phyloP scores from a whole-genome alignment of 2,797 vertebrate species.

The Cottoperca gobio region DNA sequence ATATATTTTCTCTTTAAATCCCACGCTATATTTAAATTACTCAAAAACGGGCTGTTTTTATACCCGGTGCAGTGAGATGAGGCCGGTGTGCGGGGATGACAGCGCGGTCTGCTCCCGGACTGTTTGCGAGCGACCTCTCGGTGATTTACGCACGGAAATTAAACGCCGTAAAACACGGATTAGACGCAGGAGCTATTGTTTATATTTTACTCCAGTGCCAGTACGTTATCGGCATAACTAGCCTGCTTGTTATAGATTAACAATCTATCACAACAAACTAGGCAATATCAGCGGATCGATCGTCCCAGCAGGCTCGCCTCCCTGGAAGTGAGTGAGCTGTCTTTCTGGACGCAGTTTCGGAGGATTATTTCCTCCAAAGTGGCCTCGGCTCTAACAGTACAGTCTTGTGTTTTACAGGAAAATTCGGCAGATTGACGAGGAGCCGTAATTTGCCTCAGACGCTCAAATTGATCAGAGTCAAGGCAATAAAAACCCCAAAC shows the following conservation, averaged over 20 bases:
- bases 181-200: not conserved
- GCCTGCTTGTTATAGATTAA: slow-evolving; percentile 21
- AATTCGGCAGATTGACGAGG: slow-evolving; percentile 24
- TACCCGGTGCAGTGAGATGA: not conserved
- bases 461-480: slow-evolving; percentile 6
- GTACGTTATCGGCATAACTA: not conserved
- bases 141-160: slow-evolving; percentile 60
- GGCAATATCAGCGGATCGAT: slow-evolving; percentile 37
- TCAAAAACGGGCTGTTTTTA: not conserved
- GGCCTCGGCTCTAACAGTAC: slow-evolving; percentile 37
- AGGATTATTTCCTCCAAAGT: slow-evolving; percentile 42
- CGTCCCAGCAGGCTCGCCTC: slow-evolving; percentile 14
- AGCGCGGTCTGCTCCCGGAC: slow-evolving; percentile 32
- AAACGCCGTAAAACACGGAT: not conserved
- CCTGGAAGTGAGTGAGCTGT: slow-evolving; percentile 26
- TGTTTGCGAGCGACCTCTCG: slow-evolving; percentile 37
- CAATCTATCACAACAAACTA: slow-evolving; percentile 12
- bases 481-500: not conserved
- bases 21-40: not conserved
- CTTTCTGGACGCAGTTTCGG: slow-evolving; percentile 37
- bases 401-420: slow-evolving; percentile 13
- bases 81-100: slow-evolving; percentile 27
- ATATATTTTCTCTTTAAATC: not conserved
- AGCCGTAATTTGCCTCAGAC: not conserved
- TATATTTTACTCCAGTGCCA: not conserved